phyloP scores from a whole-genome alignment of 2,113 vertebrate genomes.

The Hassar affinis region DNA sequence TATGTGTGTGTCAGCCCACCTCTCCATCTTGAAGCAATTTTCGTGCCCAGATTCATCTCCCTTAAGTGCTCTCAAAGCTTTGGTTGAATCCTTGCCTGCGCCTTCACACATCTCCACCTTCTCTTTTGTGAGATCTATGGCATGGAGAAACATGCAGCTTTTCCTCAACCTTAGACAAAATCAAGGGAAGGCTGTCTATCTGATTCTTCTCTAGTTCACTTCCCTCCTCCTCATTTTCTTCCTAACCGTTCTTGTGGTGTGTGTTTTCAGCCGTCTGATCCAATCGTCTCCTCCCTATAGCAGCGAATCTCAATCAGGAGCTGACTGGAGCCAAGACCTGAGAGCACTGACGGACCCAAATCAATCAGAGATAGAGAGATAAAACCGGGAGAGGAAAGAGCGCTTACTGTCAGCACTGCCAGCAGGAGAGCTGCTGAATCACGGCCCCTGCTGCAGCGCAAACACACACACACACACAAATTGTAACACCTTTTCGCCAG shows the following conservation, averaged over 20 bases:
- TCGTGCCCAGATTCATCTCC: conserved; percentile 36
- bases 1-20: neutral
- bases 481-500: neutral
- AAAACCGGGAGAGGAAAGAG: conserved; percentile 23
- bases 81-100: neutral
- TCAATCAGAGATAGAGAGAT: conserved; percentile 53
- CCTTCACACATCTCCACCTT: conserved; percentile 7
- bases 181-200: neutral
- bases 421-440: conserved; percentile 52
- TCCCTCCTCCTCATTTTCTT: conserved; percentile 13
- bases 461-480: conserved; percentile 4
- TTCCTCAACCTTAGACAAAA: conserved; percentile 1
- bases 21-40: conserved; percentile 33
- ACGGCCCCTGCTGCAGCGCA: conserved; percentile 21
- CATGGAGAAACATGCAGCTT: neutral
- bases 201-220: conserved; percentile 30
- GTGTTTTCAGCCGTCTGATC: conserved; percentile 29
- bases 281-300: conserved; percentile 30
- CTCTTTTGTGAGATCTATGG: neutral
- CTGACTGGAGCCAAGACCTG: conserved; percentile 39
- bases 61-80: conserved; percentile 17
- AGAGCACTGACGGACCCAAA: conserved; percentile 44
- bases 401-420: conserved; percentile 33
- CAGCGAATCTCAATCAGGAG: conserved; percentile 45
- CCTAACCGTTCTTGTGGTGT: conserved; percentile 24